phyloP scores from a whole-genome alignment of 1,140 invertebrate species.

The Doryteuthis pealeii region DNA sequence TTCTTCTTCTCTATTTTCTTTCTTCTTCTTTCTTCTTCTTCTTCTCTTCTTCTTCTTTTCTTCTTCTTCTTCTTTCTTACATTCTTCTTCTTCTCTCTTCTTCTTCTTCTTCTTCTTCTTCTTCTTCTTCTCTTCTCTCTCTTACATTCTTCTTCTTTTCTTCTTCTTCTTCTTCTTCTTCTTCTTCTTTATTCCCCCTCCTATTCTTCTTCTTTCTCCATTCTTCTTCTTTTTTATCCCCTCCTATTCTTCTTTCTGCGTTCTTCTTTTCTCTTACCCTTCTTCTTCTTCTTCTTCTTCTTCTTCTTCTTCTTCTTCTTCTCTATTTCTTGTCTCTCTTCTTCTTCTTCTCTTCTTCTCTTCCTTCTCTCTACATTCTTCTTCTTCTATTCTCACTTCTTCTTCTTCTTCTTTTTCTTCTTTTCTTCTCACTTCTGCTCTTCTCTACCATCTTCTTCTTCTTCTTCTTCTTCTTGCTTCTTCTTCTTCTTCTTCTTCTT shows the following conservation, averaged over 20 bases:
- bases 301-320: constrained; percentile 6
- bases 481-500: background rate
- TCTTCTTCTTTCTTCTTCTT: constrained; percentile 6
- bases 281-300: background rate
- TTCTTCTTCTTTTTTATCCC: constrained; percentile 11
- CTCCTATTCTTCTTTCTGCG: constrained; percentile 1
- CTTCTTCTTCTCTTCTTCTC: background rate
- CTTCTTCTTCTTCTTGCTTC: background rate
- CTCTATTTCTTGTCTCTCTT: constrained; percentile 5
- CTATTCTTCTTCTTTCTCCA: constrained; percentile 7
- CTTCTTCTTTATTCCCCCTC: constrained; percentile 12
- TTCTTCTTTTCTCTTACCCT: constrained; percentile 4
- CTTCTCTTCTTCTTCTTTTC: background rate
- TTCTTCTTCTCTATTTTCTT: background rate
- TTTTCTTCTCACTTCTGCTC: background rate
- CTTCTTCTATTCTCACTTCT: background rate
- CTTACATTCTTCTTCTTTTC: constrained; percentile 8
- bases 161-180: constrained; percentile 6
- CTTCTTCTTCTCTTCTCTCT: constrained; percentile 6
- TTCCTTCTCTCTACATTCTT: background rate
- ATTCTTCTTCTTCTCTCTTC: constrained; percentile 6
- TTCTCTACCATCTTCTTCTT: background rate
- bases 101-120: background rate
- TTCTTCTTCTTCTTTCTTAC: background rate
- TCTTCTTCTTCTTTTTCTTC: constrained; percentile 11